Evolutionary conservation across 2,888 invertebrate genomes (phyloP), one percentile per base, ranked within the genome.

Genomic region (Eilema depressum): DNA sequence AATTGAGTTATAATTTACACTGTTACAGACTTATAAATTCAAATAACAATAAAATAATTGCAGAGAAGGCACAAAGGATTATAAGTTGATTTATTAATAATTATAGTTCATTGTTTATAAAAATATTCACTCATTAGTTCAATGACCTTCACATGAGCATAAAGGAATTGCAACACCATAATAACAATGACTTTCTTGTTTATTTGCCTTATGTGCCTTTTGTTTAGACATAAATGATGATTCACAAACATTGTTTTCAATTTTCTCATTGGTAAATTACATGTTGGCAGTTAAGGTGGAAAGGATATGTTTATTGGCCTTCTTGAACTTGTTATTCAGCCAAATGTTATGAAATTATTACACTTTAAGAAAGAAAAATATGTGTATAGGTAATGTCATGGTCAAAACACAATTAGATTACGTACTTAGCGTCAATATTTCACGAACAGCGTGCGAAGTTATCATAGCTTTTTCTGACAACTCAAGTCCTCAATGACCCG

Each of bases 391-490:
- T 23, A 74, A 59, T 72, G 78, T 80, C 86, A 86, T 74, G 84
- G 84, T 76, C 88, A 87, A 69, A 8, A 53, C n/a, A 53, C 20
- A 47, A 78, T 75, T 75, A 71, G 68, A 70, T 78, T 79, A 81
- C 67, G 69, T 25, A 57, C 25, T 25, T 25, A 7, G 70, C 72
- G 10, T 66, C 66, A 33, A 73, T 83, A n/a, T 80, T 81, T 82
- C 82, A 77, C 23, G 2, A 10, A 53, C 60, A 8, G 4, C 20
- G 17, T 56, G 17, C 8, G n/a, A 64, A 28, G n/a, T 26, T 63
- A 61, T 65, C 53, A 64, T 47, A 28, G 26, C 10, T 10, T 3
- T 57, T 25, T 25, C 3, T 37, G 53, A 62, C 30, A 68, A 56
- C 68, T 57, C 25, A 7, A 53, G 47, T 56, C 56, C 37, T 62